Conservation (phyloP, 2,113 vertebrate species). For the Spermophilus dauricus region DNA sequence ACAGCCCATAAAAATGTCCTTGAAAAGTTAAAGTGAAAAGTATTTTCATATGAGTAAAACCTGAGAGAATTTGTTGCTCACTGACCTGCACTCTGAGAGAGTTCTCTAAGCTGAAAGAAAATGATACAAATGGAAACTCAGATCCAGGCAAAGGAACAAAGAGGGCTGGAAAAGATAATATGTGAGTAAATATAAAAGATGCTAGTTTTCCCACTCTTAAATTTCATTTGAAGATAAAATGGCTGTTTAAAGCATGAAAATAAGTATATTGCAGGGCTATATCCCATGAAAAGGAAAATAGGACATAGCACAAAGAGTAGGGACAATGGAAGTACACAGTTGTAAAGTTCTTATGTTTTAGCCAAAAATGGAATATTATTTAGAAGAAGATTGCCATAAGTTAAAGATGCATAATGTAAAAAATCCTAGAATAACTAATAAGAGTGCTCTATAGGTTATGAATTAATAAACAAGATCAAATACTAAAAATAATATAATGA, state of each 20-base stretch:
- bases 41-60: not conserved
- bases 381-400: not conserved
- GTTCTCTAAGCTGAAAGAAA: not conserved
- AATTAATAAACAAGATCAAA: not conserved
- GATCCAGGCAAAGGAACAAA: not conserved
- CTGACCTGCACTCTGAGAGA: not conserved
- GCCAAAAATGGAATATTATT: not conserved
- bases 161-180: not conserved
- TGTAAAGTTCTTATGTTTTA: not conserved
- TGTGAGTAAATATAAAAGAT: not conserved
- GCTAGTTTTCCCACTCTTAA: not conserved
- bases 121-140: not conserved
- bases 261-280: not conserved
- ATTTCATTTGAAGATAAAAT: slow-evolving; percentile 12
- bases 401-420: not conserved
- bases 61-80: not conserved
- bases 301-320: not conserved
- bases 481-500: not conserved
- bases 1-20: not conserved
- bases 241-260: not conserved
- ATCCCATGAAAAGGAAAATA: not conserved
- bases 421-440: not conserved
- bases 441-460: not conserved
- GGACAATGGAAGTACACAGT: no score
- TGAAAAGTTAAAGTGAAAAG: not conserved